phyloP scores from a whole-genome alignment of 2,113 vertebrate genomes.

The Pimephales promelas region DNA sequence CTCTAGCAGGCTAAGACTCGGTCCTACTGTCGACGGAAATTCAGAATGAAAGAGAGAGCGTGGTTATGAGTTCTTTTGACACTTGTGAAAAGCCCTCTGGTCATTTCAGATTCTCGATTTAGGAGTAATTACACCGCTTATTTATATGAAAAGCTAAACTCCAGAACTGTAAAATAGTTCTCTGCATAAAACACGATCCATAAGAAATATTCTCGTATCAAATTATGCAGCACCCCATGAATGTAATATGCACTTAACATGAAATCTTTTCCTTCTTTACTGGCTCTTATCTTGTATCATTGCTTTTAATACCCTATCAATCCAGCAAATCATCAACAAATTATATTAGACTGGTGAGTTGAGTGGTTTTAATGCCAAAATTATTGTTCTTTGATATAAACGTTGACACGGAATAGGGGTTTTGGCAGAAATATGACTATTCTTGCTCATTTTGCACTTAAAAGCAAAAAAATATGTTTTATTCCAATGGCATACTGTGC shows the following conservation, averaged over 20 bases:
- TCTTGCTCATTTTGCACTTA: constrained; percentile 75
- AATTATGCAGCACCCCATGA: constrained; percentile 74
- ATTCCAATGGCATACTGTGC: constrained; percentile 77
- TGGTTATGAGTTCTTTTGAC: constrained; percentile 12
- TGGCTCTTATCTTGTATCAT: constrained; percentile 71
- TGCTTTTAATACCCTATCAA: constrained; percentile 79
- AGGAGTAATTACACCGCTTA: constrained; percentile 39
- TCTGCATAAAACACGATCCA: constrained; percentile 45
- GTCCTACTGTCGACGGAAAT: not conserved
- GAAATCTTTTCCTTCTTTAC: constrained; percentile 75
- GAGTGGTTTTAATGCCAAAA: constrained; percentile 73
- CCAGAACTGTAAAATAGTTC: constrained; percentile 55
- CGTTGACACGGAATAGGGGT: constrained; percentile 65
- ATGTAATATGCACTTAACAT: constrained; percentile 76
- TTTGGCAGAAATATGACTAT: constrained; percentile 65
- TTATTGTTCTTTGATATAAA: constrained; percentile 72
- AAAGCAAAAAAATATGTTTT: no score
- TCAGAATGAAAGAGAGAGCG: not conserved
- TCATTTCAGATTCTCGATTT: constrained; percentile 43
- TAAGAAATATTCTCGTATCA: constrained; percentile 68
- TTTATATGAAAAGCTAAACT: constrained; percentile 48
- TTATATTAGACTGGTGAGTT: constrained; percentile 72
- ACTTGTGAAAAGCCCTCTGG: constrained; percentile 36
- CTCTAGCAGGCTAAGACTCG: not conserved
- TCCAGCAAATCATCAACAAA: constrained; percentile 78